Evolutionary conservation across 2,113 vertebrate species (phyloP), one percentile per base, ranked within the genome.

Genomic region (Oreochromis spilurus): DNA sequence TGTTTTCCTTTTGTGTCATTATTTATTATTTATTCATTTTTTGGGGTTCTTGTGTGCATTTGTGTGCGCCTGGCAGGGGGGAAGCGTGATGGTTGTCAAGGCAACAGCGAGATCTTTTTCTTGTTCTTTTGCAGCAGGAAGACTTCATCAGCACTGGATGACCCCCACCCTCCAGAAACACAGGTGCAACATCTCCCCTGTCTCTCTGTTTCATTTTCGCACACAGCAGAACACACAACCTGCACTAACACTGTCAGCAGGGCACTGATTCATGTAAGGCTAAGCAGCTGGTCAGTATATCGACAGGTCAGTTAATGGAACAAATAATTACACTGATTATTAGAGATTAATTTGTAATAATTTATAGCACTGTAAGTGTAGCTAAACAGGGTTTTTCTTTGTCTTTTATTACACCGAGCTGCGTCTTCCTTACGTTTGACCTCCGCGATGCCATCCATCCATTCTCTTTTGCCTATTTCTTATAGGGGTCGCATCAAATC

Each of bases 51-150:
- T 29, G 24, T 75, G 40, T 48, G 40, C 14, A 29, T 48, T 29
- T 58, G 57, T 67, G 38, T 13, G 7, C 48, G 29, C 12, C 1
- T 26, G 67, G 52, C 11, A 43, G 87, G 79, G 87, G 89, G 86
- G 21, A 72, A 55, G 81, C 81, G 84, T 93, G 87, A 84, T 88
- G 88, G 95, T 96, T 95, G 84, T 93, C 92, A 93, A 87, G 95
- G 94, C 77, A 57, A 95, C 93, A 62, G 90, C 83, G 19, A 84
- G 75, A 84, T 89, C 58, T 84, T 83, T 78, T 86, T 85, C 57
- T 80, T 62, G 60, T 85, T 92, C 60, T 52, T 79, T 83, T 83
- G 17, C 85, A 82, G 86, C 84, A 92, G 84, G 86, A 86, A 91
- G 87, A 89, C 88, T 86, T 84, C 78, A 89, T 94, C 89, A 82